These are phyloP conservation scores for Chironomus tepperi DNA, from an alignment of 1,140 invertebrate genomes.

Conservation along the genomic window DNA sequence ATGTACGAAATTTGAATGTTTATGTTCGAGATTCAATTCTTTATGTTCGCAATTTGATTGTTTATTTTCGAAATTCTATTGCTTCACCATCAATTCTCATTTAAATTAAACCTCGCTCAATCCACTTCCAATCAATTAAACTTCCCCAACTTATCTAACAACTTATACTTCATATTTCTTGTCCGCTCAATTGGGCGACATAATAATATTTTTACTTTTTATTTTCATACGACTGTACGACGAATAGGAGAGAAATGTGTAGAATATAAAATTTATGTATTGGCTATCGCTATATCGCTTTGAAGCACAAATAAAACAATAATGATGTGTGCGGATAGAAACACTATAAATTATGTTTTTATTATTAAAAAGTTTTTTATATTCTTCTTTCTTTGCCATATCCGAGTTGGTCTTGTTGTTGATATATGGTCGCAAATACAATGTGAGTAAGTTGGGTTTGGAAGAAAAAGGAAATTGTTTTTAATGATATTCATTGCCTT, in stretches of 20 bases:
- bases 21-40: too few species aligned
- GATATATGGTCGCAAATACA: too few species aligned
- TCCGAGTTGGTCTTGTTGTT: not conserved
- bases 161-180: not conserved
- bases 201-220: constrained; percentile 15
- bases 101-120: too few species aligned
- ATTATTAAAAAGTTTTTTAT: not conserved
- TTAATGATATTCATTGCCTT: not conserved
- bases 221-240: not conserved
- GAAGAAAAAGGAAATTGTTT: not conserved
- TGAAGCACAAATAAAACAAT: not conserved
- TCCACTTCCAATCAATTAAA: too few species aligned
- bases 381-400: not conserved
- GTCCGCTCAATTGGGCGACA: not conserved
- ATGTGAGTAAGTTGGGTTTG: too few species aligned
- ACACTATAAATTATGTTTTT: constrained; percentile 14
- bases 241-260: too few species aligned
- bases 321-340: not conserved
- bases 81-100: too few species aligned
- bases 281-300: not conserved
- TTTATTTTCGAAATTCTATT: too few species aligned
- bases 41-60: too few species aligned
- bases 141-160: too few species aligned
- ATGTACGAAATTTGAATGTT: too few species aligned
- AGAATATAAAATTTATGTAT: not conserved